Evolutionary conservation across 2,113 vertebrate species (phyloP).

Genomic region (Ptilonorhynchus violaceus): DNA sequence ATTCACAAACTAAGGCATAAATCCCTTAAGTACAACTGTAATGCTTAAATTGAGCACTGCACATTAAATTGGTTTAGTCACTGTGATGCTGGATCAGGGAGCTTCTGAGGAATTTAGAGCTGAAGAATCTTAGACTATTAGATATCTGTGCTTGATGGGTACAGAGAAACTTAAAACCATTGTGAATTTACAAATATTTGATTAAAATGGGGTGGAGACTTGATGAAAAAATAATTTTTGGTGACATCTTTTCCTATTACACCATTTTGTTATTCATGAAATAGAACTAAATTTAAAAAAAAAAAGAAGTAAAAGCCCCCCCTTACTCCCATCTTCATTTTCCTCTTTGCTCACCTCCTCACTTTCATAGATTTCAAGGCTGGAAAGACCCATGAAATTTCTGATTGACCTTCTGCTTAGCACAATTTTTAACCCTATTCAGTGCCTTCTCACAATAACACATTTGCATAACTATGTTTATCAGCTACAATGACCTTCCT

Average conservation of each 20-base stretch:
- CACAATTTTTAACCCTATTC: conserved; percentile 24
- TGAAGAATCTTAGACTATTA: not conserved
- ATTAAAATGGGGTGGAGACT: rapidly evolving
- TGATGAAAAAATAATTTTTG: not conserved
- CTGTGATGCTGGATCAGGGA: not conserved
- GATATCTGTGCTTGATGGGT: not conserved
- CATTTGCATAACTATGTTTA: conserved; percentile 57
- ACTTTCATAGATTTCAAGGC: not conserved
- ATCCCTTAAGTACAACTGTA: not conserved
- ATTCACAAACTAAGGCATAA: not conserved
- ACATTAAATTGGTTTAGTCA: not conserved
- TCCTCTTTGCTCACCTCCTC: not conserved
- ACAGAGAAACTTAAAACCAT: not conserved
- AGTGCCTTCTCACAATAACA: conserved; percentile 10
- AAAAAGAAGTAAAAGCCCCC: rapidly evolving
- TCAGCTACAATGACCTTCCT: conserved; percentile 30
- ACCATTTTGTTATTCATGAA: not conserved
- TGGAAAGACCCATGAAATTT: not conserved
- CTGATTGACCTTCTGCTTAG: conserved; percentile 2
- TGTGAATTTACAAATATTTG: not conserved
- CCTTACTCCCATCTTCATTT: not conserved
- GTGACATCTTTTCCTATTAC: not conserved
- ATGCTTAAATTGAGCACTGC: not conserved
- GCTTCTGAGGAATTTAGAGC: not conserved
- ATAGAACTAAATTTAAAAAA: not conserved